Evolutionary conservation across 2,113 vertebrate species (phyloP), one percentile per base, ranked within the genome.

Genomic region (Rhadina sibilatrix): DNA sequence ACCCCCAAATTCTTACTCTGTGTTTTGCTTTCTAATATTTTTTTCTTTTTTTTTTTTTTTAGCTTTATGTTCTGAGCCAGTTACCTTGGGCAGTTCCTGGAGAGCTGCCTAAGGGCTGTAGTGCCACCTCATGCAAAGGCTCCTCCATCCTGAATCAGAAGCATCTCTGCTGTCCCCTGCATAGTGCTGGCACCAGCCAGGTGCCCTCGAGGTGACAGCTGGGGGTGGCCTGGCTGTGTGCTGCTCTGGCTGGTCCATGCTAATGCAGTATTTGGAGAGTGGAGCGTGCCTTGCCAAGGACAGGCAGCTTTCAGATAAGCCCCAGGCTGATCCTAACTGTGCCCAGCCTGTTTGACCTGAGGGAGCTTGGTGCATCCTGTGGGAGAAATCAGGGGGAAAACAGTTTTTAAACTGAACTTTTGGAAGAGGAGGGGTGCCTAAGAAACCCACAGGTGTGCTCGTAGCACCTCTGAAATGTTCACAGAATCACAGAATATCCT

Each of bases 321-420:
- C 16, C 69, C 38, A 47, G 30, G 6, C 57, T n/a, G 87, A 77
- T n/a, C 70, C 83, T 23, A 63, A 20, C 72, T 31, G 33, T 52
- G 68, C 30, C 85, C 37, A 14, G 72, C 46, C 3, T 0, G 0
- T 70, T 28, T 50, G 63, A 19, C 30, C 80, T 0, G 0, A 50
- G 50, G 56, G 16, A 81, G 68, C 20, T 57, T 16, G 5, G 57
- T 60, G 61, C 17, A 1, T 17, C 3, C 31, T 31, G 19, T 15
- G 19, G 22, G 31, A 20, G 35, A 38, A 69, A 40, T 24, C 6
- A 25, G 3, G 56, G 33, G 52, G 40, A 7, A 78, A 68, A 53
- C 2, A 2, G 10, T 4, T 59, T 71, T 31, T 37, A 30, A 59
- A 12, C 10, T 5, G 66, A 61, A 3, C 7, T 1, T 37, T 38